These are phyloP conservation scores for Falco punctatus DNA, from an alignment of 2,113 vertebrate species.

Conservation along the genomic window DNA sequence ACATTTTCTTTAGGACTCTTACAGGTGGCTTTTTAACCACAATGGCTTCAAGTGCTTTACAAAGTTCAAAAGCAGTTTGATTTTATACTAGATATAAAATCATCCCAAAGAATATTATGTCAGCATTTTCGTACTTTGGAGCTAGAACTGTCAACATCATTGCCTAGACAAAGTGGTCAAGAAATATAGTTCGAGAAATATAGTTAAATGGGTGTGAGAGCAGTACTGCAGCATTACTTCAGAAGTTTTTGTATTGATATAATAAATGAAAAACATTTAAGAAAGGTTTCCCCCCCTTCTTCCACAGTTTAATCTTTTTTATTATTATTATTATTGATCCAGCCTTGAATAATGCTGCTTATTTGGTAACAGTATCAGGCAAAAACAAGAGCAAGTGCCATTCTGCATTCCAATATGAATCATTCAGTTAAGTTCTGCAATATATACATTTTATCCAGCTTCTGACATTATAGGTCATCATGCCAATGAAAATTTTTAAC, in stretches of 20 bases:
- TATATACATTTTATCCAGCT: slow-evolving; percentile 66
- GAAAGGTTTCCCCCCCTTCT: neutral
- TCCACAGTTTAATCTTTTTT: neutral
- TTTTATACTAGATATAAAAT: neutral
- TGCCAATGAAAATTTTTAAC: slow-evolving; percentile 68
- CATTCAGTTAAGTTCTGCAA: slow-evolving; percentile 54
- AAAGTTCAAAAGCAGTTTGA: neutral
- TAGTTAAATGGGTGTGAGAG: neutral
- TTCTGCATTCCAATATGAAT: slow-evolving; percentile 61
- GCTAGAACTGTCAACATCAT: neutral
- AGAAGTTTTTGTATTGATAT: neutral
- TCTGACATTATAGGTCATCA: slow-evolving; percentile 72
- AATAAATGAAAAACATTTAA: neutral
- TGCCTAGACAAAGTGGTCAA: neutral
- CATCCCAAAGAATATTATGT: neutral
- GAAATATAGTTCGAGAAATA: neutral
- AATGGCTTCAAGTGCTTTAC: neutral
- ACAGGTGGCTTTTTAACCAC: neutral
- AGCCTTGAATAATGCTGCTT: slow-evolving; percentile 64
- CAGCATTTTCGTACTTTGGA: neutral
- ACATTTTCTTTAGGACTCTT: neutral
- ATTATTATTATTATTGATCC: slow-evolving; percentile 68
- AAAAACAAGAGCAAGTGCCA: slow-evolving; percentile 60
- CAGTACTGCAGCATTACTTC: neutral
- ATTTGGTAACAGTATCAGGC: slow-evolving; percentile 59